Conservation (phyloP, 2,888 invertebrate species). For the Cephus rjabovi region DNA sequence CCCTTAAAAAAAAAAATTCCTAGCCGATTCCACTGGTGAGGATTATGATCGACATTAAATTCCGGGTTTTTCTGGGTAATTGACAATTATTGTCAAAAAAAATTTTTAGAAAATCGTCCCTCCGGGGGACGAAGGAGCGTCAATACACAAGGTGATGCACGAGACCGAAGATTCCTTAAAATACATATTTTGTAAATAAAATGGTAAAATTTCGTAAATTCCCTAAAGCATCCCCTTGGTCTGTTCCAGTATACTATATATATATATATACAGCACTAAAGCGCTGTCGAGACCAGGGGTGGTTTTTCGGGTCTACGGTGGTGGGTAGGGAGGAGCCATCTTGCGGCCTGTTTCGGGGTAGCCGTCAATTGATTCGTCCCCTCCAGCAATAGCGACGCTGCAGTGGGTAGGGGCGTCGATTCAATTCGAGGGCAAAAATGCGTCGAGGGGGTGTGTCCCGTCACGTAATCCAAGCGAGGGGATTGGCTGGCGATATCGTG, state of each 20-base stretch:
- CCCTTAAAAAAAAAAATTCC: neutral
- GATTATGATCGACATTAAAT: neutral
- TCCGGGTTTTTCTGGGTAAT: neutral
- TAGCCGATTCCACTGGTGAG: neutral
- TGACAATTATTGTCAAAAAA: neutral
- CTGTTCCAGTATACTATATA: neutral
- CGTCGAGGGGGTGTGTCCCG: constrained; percentile 48
- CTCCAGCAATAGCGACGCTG: constrained; percentile 36
- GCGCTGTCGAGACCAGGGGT: constrained; percentile 18
- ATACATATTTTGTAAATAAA: neutral
- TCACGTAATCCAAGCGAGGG: constrained; percentile 35
- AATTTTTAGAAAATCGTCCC: neutral
- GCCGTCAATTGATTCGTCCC: constrained; percentile 65
- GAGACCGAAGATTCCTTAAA: neutral
- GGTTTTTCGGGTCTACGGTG: constrained; percentile 34
- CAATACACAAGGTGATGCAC: neutral
- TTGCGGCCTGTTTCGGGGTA: constrained; percentile 62
- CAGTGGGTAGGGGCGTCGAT: constrained; percentile 53
- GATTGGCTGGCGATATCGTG: constrained; percentile 45
- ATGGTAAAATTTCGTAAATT: neutral
- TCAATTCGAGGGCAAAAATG: constrained; percentile 62
- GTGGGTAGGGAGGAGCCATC: constrained; percentile 65
- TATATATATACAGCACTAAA: neutral
- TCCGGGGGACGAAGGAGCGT: neutral
- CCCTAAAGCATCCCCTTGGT: neutral